A percentile compares a stretch with the other conserved stretches of the same genome.
Evolutionary conservation across 1,140 invertebrate species (phyloP).

Genomic region (Drosophila baimaii): DNA sequence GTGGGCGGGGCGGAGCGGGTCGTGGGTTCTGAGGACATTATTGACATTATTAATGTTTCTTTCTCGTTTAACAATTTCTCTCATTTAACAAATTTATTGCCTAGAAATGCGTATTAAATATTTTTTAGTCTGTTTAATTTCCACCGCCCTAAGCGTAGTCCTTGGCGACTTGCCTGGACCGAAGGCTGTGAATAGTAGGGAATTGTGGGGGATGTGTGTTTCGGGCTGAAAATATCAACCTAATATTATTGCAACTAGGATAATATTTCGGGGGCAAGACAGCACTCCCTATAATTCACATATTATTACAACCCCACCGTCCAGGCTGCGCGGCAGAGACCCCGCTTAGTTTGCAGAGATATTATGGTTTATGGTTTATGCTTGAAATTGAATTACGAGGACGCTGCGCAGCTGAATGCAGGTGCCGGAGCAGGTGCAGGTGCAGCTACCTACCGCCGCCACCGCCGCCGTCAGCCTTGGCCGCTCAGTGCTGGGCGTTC

Average conservation of each 20-base stretch:
- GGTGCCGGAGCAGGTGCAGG: constrained; percentile 32
- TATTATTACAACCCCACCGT: constrained; percentile 2
- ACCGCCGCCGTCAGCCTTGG: constrained; percentile 38
- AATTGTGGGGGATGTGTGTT: background rate
- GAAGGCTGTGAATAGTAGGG: constrained; percentile 11
- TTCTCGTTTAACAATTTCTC: constrained; percentile 66
- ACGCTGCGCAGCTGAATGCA: constrained; percentile 16
- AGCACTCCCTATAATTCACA: constrained; percentile 16
- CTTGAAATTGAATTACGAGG: constrained; percentile 56
- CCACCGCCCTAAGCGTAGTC: background rate
- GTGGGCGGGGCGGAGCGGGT: constrained; percentile 25
- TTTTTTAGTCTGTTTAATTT: constrained; percentile 34
- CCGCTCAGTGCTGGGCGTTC: constrained; percentile 33
- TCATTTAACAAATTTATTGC: constrained; percentile 76
- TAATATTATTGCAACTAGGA: constrained; percentile 13
- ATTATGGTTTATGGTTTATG: constrained; percentile 13
- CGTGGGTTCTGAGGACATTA: constrained; percentile 20
- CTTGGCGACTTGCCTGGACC: background rate
- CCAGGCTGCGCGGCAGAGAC: background rate
- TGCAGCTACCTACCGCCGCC: constrained; percentile 36
- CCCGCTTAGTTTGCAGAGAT: constrained; percentile 9
- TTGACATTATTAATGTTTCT: constrained; percentile 69
- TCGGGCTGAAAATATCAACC: background rate
- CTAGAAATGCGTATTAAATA: constrained; percentile 75
- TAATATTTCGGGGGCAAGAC: constrained; percentile 1